Conservation (phyloP, 30 jellyfish, hydroid and myxozoan species). For the Sanderia malayensis region DNA sequence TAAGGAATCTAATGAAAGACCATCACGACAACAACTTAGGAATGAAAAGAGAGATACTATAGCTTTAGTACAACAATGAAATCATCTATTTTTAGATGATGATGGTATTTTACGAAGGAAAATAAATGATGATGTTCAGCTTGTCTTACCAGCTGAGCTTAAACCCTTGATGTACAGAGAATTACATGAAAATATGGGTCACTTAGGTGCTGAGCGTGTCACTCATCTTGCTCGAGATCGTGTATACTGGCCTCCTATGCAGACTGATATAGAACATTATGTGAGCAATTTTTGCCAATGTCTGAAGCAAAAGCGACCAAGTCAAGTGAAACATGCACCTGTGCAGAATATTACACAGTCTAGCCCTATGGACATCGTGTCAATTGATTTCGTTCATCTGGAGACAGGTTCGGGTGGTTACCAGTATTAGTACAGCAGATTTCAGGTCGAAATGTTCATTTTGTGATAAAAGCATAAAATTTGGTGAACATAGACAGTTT, state of each 20-base stretch:
- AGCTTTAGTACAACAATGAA: constrained; percentile 16
- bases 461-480: no score
- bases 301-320: constrained; percentile 32
- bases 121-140: constrained; percentile 8
- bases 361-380: constrained; percentile 28
- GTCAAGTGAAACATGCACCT: constrained; percentile 28
- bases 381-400: constrained; percentile 33
- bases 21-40: constrained; percentile 3
- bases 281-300: constrained; percentile 29
- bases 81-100: constrained; percentile 23
- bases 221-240: constrained; percentile 44
- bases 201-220: constrained; percentile 46
- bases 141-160: constrained; percentile 18
- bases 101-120: constrained; percentile 20
- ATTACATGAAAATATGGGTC: constrained; percentile 62
- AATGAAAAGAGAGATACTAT: constrained; percentile 11
- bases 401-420: constrained; percentile 51
- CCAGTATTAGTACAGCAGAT: no score
- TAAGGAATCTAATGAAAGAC: constrained; percentile 1
- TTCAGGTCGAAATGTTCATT: no score
- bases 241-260: constrained; percentile 64
- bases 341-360: constrained; percentile 37
- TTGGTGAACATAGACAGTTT: no score
- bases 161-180: constrained; percentile 14
- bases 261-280: constrained; percentile 35